These are phyloP conservation scores for Oxygymnocypris stewartii DNA, from an alignment of 2,113 vertebrate genomes.

Conservation along the genomic window DNA sequence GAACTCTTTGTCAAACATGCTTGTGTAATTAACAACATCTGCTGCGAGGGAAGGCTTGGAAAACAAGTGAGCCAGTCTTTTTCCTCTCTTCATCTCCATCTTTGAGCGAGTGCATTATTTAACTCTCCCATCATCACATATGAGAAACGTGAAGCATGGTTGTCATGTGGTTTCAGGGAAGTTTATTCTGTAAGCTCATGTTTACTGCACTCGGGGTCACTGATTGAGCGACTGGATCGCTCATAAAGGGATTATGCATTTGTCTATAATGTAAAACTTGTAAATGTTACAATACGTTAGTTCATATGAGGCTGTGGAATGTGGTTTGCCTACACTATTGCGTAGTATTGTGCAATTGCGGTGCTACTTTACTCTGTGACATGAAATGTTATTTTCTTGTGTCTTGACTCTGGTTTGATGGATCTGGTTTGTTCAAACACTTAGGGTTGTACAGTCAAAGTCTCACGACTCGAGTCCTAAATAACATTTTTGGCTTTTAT, in stretches of 20 bases:
- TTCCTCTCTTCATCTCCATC: neutral
- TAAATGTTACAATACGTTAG: slow-evolving; percentile 51
- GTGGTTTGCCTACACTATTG: slow-evolving; percentile 41
- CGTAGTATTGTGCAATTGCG: neutral
- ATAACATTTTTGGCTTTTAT: too few relatives aligned
- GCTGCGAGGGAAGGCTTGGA: slow-evolving; percentile 69
- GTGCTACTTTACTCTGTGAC: neutral
- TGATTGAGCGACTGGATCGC: slow-evolving; percentile 50
- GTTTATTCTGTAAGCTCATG: slow-evolving; percentile 26
- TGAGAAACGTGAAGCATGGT: slow-evolving; percentile 9
- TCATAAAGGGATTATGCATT: slow-evolving; percentile 61
- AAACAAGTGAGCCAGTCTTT: slow-evolving; percentile 57
- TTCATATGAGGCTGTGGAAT: slow-evolving; percentile 58
- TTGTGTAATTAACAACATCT: slow-evolving; percentile 86
- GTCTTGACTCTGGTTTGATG: slow-evolving; percentile 18
- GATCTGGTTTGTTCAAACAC: neutral
- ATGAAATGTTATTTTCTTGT: neutral
- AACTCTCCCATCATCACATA: slow-evolving; percentile 20
- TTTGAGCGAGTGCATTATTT: slow-evolving; percentile 42
- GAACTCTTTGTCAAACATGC: slow-evolving; percentile 81
- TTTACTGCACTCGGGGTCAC: slow-evolving; percentile 56
- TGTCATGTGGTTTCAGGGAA: neutral
- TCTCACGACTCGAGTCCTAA: too few relatives aligned
- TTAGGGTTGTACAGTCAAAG: neutral
- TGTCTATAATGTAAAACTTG: slow-evolving; percentile 63